Conservation (phyloP, 2,113 vertebrate genomes). For the Onychorhynchus coronatus region DNA sequence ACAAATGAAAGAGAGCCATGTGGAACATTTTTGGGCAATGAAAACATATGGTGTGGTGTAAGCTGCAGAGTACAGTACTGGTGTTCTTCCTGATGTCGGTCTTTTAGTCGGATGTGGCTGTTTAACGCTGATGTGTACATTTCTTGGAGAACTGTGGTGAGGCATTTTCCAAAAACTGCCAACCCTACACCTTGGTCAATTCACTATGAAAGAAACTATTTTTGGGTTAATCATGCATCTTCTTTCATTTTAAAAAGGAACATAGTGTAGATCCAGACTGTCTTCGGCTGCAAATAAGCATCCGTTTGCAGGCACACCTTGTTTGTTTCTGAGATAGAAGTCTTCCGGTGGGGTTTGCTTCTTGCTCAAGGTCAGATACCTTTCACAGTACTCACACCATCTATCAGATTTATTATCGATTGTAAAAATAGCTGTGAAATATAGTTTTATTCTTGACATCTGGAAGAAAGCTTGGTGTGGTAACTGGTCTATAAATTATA, state of each 20-base stretch:
- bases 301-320: neutral
- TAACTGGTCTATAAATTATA: conserved; percentile 56
- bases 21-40: neutral
- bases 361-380: conserved; percentile 52
- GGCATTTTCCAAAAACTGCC: neutral
- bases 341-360: neutral
- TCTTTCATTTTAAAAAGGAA: neutral
- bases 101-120: neutral
- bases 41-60: neutral
- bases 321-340: neutral
- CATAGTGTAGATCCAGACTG: neutral
- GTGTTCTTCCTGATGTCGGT: neutral
- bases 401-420: conserved; percentile 43
- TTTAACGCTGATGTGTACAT: neutral
- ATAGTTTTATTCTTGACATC: conserved; percentile 36
- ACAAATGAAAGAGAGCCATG: neutral
- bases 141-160: neutral
- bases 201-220: neutral
- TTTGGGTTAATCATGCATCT: neutral
- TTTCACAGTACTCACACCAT: conserved; percentile 31
- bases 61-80: neutral
- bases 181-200: neutral
- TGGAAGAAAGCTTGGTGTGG: conserved; percentile 21
- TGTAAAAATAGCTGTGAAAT: conserved; percentile 59
- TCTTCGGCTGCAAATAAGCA: neutral